Percentiles rank a stretch among this genome's conserved stretches.
Conservation (phyloP, 2,113 vertebrate species). For the Bagarius yarrelli region DNA sequence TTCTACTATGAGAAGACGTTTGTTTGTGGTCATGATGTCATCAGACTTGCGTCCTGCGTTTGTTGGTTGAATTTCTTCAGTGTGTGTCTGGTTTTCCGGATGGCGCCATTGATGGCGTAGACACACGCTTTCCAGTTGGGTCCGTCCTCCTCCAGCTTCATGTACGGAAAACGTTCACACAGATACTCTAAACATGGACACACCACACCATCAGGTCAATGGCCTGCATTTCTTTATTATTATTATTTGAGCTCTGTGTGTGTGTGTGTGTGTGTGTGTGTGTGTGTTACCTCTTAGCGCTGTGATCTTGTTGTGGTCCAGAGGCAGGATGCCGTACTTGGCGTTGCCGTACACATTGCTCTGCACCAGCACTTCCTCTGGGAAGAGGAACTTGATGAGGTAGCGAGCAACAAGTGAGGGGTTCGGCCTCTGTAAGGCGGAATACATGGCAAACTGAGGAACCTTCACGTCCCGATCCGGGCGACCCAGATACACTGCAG, state of each 20-base stretch:
- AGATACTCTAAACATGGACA: slow-evolving; percentile 73
- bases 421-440: slow-evolving; percentile 63
- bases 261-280: not conserved
- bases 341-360: slow-evolving; percentile 72
- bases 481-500: slow-evolving; percentile 70
- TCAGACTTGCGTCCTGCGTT: not conserved
- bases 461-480: slow-evolving; percentile 66
- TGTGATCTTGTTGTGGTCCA: slow-evolving; percentile 71
- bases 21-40: not conserved
- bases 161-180: slow-evolving; percentile 66
- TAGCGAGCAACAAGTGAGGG: slow-evolving; percentile 72
- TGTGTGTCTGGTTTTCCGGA: slow-evolving; percentile 67
- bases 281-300: slow-evolving; percentile 72
- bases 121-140: slow-evolving; percentile 77
- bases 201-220: too few species aligned
- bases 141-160: slow-evolving; percentile 70
- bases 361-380: slow-evolving; percentile 70
- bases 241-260: not conserved
- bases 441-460: slow-evolving; percentile 62
- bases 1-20: not conserved
- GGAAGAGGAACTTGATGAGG: slow-evolving; percentile 73
- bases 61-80: slow-evolving; percentile 44
- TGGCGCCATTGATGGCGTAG: slow-evolving; percentile 71
- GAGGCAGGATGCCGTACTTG: slow-evolving; percentile 62
- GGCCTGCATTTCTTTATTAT: too few species aligned